A percentile compares a stretch with the other conserved stretches of the same genome.
These are phyloP conservation scores for Drosophila repleta DNA, from an alignment of 1,140 invertebrate genomes.

Conservation along the genomic window DNA sequence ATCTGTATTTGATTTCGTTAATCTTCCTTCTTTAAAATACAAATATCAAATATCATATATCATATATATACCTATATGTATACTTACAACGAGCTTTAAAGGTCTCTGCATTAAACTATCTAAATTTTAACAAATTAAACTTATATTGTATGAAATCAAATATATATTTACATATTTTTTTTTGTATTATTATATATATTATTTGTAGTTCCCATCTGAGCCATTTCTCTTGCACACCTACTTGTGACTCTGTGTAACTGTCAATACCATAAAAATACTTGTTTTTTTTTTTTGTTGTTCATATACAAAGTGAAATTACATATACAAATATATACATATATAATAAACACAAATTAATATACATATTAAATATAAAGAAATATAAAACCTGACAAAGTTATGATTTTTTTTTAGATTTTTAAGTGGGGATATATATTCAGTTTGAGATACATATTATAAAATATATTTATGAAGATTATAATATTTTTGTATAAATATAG, in stretches of 20 bases:
- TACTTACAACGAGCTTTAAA: conserved; percentile 46
- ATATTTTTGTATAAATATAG: no score
- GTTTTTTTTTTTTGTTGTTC: conserved; percentile 41
- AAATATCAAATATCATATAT: no score
- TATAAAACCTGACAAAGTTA: conserved; percentile 35
- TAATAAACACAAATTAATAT: conserved; percentile 22
- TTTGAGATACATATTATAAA: no score
- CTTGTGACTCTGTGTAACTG: conserved; percentile 24
- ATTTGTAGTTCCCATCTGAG: conserved; percentile 49
- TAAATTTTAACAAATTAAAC: conserved; percentile 4
- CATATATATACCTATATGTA: conserved; percentile 4
- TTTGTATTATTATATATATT: conserved; percentile 29
- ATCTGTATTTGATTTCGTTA: conserved; percentile 35
- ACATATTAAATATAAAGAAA: conserved; percentile 51
- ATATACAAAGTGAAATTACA: conserved; percentile 54
- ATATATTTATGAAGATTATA: no score
- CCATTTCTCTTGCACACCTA: conserved; percentile 35
- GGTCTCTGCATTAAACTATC: conserved; percentile 37
- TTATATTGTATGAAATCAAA: conserved; percentile 19
- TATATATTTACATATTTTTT: conserved; percentile 5
- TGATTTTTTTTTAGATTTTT: conserved; percentile 20
- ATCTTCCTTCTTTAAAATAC: conserved; percentile 27
- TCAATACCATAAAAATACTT: conserved; percentile 21
- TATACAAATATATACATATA: conserved; percentile 31
- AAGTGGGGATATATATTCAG: no score